These are phyloP conservation scores for Cephalopachus bancanus DNA, from an alignment of 2,797 vertebrate species.

Conservation along the genomic window DNA sequence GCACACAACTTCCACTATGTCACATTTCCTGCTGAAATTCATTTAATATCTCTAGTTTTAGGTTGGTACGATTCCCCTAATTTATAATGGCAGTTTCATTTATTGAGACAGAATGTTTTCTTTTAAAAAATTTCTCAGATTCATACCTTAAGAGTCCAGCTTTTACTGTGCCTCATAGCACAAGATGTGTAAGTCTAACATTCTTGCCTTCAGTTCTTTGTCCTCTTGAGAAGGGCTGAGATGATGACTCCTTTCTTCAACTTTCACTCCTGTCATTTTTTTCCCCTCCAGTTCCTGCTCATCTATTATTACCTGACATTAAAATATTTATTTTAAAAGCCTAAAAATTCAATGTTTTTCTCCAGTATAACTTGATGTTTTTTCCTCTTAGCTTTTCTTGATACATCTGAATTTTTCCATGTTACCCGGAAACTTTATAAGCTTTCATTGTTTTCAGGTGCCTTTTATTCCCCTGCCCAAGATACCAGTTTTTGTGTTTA, in stretches of 20 bases:
- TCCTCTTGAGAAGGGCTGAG: not conserved
- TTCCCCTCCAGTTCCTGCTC: not conserved
- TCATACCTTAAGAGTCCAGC: not conserved
- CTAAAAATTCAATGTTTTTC: not conserved
- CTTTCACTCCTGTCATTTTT: not conserved
- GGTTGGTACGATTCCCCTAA: not conserved
- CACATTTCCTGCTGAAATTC: not conserved
- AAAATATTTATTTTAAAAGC: not conserved
- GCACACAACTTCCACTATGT: not conserved
- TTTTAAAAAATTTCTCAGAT: not conserved
- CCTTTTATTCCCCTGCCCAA: not conserved
- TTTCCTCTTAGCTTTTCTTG: not conserved
- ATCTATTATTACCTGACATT: not conserved
- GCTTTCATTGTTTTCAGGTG: not conserved
- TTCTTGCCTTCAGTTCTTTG: not conserved
- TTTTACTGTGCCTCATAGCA: not conserved
- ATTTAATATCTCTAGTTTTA: not conserved
- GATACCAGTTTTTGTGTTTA: not conserved
- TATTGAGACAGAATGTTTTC: not conserved
- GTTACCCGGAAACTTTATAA: not conserved
- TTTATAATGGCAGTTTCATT: not conserved
- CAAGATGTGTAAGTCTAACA: not conserved
- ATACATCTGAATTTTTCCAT: not conserved
- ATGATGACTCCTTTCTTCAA: not conserved
- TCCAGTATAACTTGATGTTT: not conserved